Evolutionary conservation across 2,797 vertebrate genomes (phyloP).

Genomic region (Ataeniobius toweri): DNA sequence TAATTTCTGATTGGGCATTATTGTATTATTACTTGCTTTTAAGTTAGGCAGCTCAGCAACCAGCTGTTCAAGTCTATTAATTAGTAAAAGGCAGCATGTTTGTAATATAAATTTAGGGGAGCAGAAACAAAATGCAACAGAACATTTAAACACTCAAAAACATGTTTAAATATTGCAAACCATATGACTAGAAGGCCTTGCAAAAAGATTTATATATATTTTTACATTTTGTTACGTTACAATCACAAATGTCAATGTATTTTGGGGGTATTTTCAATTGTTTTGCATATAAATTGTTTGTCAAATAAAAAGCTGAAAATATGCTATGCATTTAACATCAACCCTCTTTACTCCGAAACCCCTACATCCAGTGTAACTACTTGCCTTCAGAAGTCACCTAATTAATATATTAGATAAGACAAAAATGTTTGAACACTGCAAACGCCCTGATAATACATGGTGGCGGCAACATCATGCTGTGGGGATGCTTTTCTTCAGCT

Average conservation of each 20-base stretch:
- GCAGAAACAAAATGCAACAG: neutral
- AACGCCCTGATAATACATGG: neutral
- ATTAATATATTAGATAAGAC: neutral
- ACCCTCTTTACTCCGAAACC: neutral
- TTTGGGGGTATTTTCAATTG: neutral
- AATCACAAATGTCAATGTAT: neutral
- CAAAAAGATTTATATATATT: neutral
- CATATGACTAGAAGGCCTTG: neutral
- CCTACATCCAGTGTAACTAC: neutral
- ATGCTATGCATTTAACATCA: neutral
- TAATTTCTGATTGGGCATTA: slow-evolving; percentile 7
- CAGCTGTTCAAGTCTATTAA: neutral
- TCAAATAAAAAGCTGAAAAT: neutral
- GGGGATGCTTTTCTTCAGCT: neutral
- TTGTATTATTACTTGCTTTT: slow-evolving; percentile 6
- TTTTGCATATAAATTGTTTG: neutral
- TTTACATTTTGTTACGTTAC: neutral
- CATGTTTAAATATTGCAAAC: neutral
- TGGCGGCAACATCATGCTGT: neutral
- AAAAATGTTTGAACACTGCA: neutral
- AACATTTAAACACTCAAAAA: neutral
- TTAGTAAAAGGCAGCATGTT: neutral
- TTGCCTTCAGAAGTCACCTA: neutral
- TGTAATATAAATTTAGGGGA: neutral
- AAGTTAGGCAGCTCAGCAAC: neutral